Evolutionary conservation across 2,797 vertebrate species (phyloP).

Genomic region (Remorina albescens): DNA sequence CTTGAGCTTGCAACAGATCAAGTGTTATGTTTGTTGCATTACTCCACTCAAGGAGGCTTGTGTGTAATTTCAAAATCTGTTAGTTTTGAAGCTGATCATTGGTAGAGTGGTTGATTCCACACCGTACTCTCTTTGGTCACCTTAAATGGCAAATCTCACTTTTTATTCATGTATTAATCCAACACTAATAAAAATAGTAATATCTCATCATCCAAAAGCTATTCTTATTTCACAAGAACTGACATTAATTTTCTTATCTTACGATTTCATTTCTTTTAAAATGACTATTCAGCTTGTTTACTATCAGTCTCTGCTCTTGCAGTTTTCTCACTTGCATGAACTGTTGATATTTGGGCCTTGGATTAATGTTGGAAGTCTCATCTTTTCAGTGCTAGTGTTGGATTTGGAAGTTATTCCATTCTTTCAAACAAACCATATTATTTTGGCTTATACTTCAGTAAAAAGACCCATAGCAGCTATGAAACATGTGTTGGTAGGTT

Average conservation of each 20-base stretch:
- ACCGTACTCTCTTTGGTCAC: constrained; percentile 25
- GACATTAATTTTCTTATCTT: background rate
- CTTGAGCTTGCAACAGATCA: constrained; percentile 34
- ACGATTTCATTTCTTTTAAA: constrained; percentile 19
- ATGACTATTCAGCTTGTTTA: background rate
- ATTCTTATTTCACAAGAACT: background rate
- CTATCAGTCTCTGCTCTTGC: constrained; percentile 2
- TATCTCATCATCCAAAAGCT: background rate
- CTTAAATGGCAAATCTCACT: background rate
- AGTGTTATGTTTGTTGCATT: constrained; percentile 20
- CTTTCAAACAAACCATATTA: background rate
- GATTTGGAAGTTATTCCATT: background rate
- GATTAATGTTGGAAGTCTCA: constrained; percentile 20
- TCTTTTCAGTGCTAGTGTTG: constrained; percentile 20
- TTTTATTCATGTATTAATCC: constrained; percentile 3
- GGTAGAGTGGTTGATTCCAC: constrained; percentile 38
- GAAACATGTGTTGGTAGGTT: background rate
- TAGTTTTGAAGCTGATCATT: constrained; percentile 51
- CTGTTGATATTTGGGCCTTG: constrained; percentile 2
- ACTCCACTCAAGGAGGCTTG: constrained; percentile 36
- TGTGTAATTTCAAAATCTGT: constrained; percentile 56
- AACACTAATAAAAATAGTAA: background rate
- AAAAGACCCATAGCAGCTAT: constrained; percentile 4
- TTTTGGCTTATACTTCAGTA: background rate
- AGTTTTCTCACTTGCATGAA: constrained; percentile 23